Conservation (phyloP, 2,797 vertebrate genomes). For the Parauchenoglanis punctatus region DNA sequence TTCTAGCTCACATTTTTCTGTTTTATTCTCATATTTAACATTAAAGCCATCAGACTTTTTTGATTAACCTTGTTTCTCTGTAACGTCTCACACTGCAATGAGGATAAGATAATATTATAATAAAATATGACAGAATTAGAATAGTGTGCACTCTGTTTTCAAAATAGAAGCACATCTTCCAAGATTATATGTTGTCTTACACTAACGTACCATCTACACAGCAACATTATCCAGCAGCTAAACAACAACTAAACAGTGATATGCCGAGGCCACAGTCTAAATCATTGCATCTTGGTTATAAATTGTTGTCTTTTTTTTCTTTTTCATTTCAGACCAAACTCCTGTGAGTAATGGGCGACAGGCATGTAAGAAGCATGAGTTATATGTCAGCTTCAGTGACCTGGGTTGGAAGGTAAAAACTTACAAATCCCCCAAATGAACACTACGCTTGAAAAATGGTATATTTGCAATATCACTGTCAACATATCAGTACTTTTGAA, state of each 20-base stretch:
- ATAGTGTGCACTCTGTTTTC: background rate
- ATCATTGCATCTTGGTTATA: background rate
- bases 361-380: slow-evolving; percentile 87
- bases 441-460: background rate
- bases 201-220: too few relatives aligned
- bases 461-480: background rate
- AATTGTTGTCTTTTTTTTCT: background rate
- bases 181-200: background rate
- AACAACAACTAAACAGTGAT: background rate
- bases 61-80: background rate
- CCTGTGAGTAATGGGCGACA: slow-evolving; percentile 73
- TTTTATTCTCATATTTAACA: background rate
- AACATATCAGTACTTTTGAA: background rate
- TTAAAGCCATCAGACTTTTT: background rate
- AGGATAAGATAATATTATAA: background rate
- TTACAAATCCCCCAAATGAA: background rate
- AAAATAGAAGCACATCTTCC: background rate
- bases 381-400: slow-evolving; percentile 97
- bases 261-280: background rate
- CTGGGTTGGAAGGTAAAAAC: slow-evolving; percentile 92
- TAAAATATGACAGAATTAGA: background rate
- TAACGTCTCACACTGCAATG: background rate
- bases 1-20: background rate
- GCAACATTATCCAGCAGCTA: too few relatives aligned
- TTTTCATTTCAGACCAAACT: slow-evolving; percentile 71